A percentile compares a stretch with the other conserved stretches of the same genome.
Conservation (phyloP, 2,797 vertebrate species). For the Perodicticus potto region DNA sequence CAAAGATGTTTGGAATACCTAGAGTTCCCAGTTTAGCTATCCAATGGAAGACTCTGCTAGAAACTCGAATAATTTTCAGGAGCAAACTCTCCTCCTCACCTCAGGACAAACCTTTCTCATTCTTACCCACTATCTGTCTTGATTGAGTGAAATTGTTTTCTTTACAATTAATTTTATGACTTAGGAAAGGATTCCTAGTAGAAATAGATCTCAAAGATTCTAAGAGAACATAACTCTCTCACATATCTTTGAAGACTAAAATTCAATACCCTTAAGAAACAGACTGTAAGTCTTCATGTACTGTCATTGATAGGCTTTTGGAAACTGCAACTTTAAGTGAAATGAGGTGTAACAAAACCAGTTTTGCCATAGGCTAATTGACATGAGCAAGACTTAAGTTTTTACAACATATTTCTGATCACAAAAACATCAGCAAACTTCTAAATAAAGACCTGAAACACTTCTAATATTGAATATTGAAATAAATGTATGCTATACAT, state of each 20-base stretch:
- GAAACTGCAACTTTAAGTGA: neutral
- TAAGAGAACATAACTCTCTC: neutral
- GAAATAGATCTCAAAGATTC: neutral
- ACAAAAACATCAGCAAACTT: no score
- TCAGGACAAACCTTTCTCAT: neutral
- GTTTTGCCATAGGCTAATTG: neutral
- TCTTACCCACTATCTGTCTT: neutral
- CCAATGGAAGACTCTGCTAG: neutral
- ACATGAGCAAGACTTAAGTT: neutral
- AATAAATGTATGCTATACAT: no score
- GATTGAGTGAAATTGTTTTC: neutral
- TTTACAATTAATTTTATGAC: neutral
- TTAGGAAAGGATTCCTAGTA: neutral
- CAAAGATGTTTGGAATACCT: neutral
- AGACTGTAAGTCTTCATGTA: neutral
- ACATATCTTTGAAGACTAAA: neutral
- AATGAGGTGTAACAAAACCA: neutral
- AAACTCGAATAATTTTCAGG: neutral
- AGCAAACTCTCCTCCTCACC: no score
- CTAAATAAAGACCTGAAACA: no score
- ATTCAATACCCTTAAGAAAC: neutral
- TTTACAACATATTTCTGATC: neutral
- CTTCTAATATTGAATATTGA: no score
- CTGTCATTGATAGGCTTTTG: neutral
- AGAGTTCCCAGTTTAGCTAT: neutral